Evolutionary conservation across 2,888 invertebrate genomes (phyloP).

Genomic region (Lithophane ornitopus): DNA sequence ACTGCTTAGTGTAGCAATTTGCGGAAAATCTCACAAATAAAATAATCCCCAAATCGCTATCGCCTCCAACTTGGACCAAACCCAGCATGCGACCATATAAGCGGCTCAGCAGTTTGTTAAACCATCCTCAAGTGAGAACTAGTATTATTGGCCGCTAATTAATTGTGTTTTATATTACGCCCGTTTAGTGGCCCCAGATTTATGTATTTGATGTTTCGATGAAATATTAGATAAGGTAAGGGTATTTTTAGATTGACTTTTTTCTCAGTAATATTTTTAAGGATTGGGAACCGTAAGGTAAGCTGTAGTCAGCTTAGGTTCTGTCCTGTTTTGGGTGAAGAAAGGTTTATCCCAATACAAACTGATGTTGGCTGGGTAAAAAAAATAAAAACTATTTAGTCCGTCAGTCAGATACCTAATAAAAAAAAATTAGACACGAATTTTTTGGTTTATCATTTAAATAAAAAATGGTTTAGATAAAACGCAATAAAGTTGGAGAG

Average conservation of each 20-base stretch:
- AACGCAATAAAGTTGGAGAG: too few species aligned
- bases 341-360: not conserved
- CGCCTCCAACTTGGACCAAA: constrained; percentile 25
- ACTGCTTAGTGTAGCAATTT: too few species aligned
- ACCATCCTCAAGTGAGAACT: constrained; percentile 75
- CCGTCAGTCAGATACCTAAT: too few species aligned
- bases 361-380: too few species aligned
- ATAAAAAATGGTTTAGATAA: too few species aligned
- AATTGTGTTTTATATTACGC: constrained; percentile 76
- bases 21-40: too few species aligned
- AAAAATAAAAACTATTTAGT: too few species aligned
- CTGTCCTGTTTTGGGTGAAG: not conserved
- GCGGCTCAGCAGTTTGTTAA: constrained; percentile 75
- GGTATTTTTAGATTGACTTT: constrained; percentile 20
- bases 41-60: constrained; percentile 13
- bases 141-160: constrained; percentile 76
- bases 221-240: constrained; percentile 56
- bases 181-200: constrained; percentile 67
- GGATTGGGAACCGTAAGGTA: constrained; percentile 2
- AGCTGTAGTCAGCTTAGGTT: not conserved
- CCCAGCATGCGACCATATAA: constrained; percentile 76
- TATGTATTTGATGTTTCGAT: constrained; percentile 65
- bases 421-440: too few species aligned
- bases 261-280: constrained; percentile 20
- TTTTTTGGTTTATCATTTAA: too few species aligned